phyloP scores from a whole-genome alignment of 2,797 vertebrate species.

The Hemibagrus guttatus region DNA sequence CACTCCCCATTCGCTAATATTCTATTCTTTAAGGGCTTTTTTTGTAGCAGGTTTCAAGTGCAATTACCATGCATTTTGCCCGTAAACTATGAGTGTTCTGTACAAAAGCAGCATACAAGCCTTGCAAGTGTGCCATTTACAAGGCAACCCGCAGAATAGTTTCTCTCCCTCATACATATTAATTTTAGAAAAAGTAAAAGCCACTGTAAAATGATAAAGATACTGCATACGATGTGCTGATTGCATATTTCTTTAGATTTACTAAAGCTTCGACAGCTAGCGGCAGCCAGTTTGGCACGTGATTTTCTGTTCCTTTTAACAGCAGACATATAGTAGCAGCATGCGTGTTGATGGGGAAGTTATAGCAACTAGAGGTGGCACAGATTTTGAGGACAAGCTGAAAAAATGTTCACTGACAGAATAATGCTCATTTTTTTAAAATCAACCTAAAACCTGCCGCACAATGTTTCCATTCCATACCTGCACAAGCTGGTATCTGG shows the following conservation, averaged over 20 bases:
- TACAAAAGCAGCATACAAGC: slow-evolving; percentile 8
- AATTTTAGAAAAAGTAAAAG: background rate
- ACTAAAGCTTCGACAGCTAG: background rate
- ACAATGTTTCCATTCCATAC: background rate
- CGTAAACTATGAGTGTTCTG: background rate
- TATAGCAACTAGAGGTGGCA: background rate
- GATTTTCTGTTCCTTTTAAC: background rate
- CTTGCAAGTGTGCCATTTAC: background rate
- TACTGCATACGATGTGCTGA: background rate
- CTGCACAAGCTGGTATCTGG: background rate
- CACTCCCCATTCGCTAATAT: background rate
- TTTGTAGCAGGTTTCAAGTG: background rate
- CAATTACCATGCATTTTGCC: background rate
- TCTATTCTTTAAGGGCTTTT: background rate
- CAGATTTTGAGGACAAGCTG: background rate
- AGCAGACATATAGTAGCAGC: background rate
- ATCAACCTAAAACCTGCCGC: background rate
- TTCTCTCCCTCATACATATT: background rate
- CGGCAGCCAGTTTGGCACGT: background rate
- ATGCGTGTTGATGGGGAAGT: background rate
- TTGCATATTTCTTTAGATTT: background rate
- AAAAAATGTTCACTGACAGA: background rate
- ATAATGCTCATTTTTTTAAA: background rate
- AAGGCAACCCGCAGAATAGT: background rate
- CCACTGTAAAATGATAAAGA: background rate